Evolutionary conservation across 2,113 vertebrate genomes (phyloP).

Genomic region (Aythya baeri): DNA sequence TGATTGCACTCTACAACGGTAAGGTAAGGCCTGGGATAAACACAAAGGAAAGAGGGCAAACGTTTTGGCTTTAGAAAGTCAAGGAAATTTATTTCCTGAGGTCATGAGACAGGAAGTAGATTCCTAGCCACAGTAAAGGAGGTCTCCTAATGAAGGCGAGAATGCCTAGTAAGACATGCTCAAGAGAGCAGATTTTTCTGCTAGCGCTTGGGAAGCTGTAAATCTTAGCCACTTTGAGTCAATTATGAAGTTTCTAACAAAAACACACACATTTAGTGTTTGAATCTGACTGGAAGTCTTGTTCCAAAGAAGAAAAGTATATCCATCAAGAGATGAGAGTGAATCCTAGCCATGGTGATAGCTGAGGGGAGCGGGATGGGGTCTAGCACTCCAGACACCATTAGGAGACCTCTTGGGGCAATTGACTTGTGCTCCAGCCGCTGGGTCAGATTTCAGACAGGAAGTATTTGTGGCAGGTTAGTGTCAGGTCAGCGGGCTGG

Average conservation of each 20-base stretch:
- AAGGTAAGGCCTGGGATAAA: constrained; percentile 59
- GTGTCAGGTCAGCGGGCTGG: constrained; percentile 75
- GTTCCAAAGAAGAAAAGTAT: constrained; percentile 54
- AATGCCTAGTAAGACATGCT: constrained; percentile 73
- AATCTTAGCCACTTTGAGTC: constrained; percentile 71
- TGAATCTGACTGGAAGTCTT: constrained; percentile 56
- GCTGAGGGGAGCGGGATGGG: constrained; percentile 65
- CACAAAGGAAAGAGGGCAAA: constrained; percentile 81
- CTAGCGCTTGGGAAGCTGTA: constrained; percentile 58
- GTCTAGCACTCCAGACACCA: constrained; percentile 70
- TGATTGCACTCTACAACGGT: constrained; percentile 63
- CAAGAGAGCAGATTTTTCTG: constrained; percentile 66
- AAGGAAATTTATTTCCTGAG: constrained; percentile 89
- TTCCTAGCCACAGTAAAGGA: constrained; percentile 79
- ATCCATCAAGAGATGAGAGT: constrained; percentile 60
- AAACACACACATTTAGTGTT: constrained; percentile 74
- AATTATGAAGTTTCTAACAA: constrained; percentile 65
- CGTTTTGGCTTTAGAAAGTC: constrained; percentile 84
- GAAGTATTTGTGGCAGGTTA: constrained; percentile 66
- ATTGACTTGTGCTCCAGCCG: constrained; percentile 76
- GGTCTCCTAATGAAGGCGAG: constrained; percentile 73
- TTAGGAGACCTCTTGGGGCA: constrained; percentile 77
- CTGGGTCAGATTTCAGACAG: constrained; percentile 74
- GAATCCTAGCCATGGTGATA: constrained; percentile 63
- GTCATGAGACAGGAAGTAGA: constrained; percentile 86